phyloP scores from a whole-genome alignment of 2,888 invertebrate genomes.

The Latrodectus elegans region DNA sequence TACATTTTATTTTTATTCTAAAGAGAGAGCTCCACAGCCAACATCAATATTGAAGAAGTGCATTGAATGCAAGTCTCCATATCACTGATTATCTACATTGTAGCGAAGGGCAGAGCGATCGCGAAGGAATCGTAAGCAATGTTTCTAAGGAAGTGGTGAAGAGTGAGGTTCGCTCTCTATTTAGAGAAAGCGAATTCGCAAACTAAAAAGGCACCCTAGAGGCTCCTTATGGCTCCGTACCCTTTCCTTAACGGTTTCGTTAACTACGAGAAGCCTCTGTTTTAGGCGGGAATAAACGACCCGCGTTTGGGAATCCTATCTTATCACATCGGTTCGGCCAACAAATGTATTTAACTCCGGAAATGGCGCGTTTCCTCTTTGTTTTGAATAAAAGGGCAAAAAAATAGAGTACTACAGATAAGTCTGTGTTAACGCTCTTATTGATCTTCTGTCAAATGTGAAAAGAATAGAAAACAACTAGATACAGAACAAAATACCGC shows the following conservation, averaged over 20 bases:
- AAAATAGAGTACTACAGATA: too few species aligned
- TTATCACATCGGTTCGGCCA: neutral
- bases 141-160: conserved; percentile 30
- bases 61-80: too few species aligned
- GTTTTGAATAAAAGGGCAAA: neutral
- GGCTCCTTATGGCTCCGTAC: conserved; percentile 39
- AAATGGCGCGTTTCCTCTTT: neutral
- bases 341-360: neutral
- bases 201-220: conserved; percentile 57
- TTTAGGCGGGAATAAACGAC: conserved; percentile 13
- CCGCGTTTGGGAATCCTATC: neutral
- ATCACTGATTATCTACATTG: neutral
- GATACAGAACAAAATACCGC: too few species aligned
- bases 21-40: too few species aligned
- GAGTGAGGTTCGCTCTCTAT: conserved; percentile 27
- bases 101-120: neutral
- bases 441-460: too few species aligned
- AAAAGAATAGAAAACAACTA: too few species aligned
- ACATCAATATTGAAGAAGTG: too few species aligned
- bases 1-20: too few species aligned
- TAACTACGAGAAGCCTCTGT: conserved; percentile 36
- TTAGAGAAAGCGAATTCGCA: conserved; percentile 31
- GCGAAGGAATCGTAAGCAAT: neutral
- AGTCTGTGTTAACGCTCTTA: too few species aligned
- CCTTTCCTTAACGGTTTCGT: conserved; percentile 50